Base-by-base conservation (phyloP, 2,797 vertebrate species). In the Lates japonicus region DNA sequence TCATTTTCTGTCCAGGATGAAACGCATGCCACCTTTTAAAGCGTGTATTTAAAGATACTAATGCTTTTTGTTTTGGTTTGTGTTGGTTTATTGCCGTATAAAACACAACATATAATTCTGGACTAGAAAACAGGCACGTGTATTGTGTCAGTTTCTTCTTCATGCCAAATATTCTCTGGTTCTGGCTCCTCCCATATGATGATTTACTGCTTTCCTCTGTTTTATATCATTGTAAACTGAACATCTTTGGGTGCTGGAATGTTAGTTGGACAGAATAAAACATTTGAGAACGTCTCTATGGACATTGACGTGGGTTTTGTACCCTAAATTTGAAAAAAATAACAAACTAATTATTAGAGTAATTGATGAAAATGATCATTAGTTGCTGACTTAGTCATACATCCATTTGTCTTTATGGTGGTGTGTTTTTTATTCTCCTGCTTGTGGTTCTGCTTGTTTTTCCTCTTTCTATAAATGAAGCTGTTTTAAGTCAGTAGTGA, bases 371-470 rank as follows among this genome's bases (percentile, higher is more conserved):
- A 63, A 48, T 44, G n/a, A 19, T 44, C 25, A 16, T 49, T 31
- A 20, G 12, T 54, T 46, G 9, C 1, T 31, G 3, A 16, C 62
- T 51, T 58, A 42, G 2, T 61, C 19, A 29, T n/a, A 13, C 9
- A 57, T 51, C 1, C 20, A 7, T 44, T 42, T 62, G 1, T 57
- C 42, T 46, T 33, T 2, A 55, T 44, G 70, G 65, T 48, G 12
- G 11, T 65, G 16, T 70, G 6, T 22, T 14, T 69, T 67, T 20
- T 14, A 3, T 62, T 20, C n/a, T n/a, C n/a, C 5, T 20, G 2
- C 11, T 48, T 19, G 13, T 52, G 54, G 19, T 60, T 73, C 69
- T 71, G 63, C n/a, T 61, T 55, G 10, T 25, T 73, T 72, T 66
- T 29, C 4, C 14, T 64, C 20, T 46, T 60, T 46, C 51, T 55